phyloP scores from a whole-genome alignment of 1,140 invertebrate species.

The Telenomus remus region DNA sequence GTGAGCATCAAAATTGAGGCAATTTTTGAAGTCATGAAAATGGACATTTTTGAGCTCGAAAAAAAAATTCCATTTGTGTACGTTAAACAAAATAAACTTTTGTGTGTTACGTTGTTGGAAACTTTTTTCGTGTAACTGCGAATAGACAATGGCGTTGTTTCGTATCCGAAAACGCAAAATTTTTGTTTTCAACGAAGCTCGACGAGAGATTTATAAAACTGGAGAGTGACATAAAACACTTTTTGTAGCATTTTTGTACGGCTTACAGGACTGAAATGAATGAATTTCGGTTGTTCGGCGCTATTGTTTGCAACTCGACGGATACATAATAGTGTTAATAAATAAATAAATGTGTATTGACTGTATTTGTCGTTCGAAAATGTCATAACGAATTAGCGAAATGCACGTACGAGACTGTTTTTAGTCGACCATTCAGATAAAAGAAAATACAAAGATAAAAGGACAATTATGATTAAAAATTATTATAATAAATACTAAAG shows the following conservation, averaged over 20 bases:
- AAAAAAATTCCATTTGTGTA: no score
- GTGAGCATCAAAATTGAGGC: background rate
- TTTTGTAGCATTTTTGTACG: slow-evolving; percentile 8
- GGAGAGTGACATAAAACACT: background rate
- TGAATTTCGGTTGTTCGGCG: background rate
- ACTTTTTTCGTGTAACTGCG: no score
- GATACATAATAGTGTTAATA: background rate
- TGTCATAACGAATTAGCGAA: slow-evolving; percentile 24
- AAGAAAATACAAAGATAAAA: slow-evolving; percentile 31
- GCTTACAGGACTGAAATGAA: background rate
- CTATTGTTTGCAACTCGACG: slow-evolving; percentile 10
- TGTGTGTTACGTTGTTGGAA: no score
- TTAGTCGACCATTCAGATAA: slow-evolving; percentile 55
- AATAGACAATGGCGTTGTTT: no score
- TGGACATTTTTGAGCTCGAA: no score
- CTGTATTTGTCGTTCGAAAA: background rate
- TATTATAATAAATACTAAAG: slow-evolving; percentile 44
- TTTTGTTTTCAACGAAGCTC: no score
- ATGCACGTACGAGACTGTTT: slow-evolving; percentile 53
- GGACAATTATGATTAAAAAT: slow-evolving; percentile 3
- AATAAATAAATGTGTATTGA: slow-evolving; percentile 12
- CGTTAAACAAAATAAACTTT: no score
- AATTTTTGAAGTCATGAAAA: no score
- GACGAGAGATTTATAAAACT: no score
- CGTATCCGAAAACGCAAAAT: no score